phyloP scores from a whole-genome alignment of 1,140 invertebrate genomes.

The Drosophila arizonae region DNA sequence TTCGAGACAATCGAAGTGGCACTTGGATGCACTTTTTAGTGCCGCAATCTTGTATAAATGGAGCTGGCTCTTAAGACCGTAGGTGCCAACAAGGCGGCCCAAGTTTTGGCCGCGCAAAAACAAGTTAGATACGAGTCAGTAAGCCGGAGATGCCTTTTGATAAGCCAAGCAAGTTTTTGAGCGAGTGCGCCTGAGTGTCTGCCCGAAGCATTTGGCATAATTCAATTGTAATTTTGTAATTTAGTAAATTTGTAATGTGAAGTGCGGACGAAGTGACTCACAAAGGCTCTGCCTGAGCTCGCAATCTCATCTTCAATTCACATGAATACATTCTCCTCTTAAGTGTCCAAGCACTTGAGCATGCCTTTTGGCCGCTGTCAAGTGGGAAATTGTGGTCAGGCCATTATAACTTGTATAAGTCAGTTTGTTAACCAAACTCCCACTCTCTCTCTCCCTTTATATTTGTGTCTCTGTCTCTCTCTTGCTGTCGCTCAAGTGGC shows the following conservation, averaged over 20 bases:
- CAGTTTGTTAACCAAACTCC: neutral
- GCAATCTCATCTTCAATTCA: constrained; percentile 57
- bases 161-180: constrained; percentile 34
- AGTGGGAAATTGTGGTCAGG: constrained; percentile 76
- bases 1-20: constrained; percentile 49
- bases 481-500: constrained; percentile 30
- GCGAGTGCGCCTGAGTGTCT: constrained; percentile 44
- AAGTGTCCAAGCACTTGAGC: constrained; percentile 69
- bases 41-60: no score
- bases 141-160: constrained; percentile 53
- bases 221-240: constrained; percentile 59
- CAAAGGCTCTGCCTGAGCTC: constrained; percentile 10
- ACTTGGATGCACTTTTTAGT: constrained; percentile 48
- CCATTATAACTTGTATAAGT: constrained; percentile 76
- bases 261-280: constrained; percentile 22
- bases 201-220: constrained; percentile 34
- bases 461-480: neutral
- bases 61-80: no score
- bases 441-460: neutral
- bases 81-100: constrained; percentile 35
- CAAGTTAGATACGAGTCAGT: constrained; percentile 24
- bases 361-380: constrained; percentile 73
- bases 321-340: constrained; percentile 69
- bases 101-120: constrained; percentile 33
- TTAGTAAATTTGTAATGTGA: constrained; percentile 62